Conservation (phyloP, 64 coral and sea anemone genomes). For the Porites australiensis region DNA sequence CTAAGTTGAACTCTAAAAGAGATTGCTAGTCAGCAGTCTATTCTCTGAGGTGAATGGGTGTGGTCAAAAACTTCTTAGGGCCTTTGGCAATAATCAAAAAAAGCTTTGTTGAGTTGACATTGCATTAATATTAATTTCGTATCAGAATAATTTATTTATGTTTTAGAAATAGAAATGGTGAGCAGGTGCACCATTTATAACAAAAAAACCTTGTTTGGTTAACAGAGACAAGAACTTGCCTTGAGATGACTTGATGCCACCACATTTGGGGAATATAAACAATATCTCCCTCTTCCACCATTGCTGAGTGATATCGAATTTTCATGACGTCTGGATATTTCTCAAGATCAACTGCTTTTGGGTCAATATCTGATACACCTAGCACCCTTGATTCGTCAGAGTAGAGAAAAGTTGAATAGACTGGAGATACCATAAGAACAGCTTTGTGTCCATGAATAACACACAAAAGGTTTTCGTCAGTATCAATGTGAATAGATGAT, state of each 20-base stretch:
- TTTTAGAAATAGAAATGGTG: too few species aligned
- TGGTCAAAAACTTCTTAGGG: too few species aligned
- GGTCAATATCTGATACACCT: conserved; percentile 91
- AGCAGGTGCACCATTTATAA: too few species aligned
- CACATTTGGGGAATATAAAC: conserved; percentile 98
- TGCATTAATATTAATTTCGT: too few species aligned
- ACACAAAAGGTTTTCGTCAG: conserved; percentile 94
- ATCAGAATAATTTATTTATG: too few species aligned
- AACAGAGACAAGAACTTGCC: conserved; percentile 1
- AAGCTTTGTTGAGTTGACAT: too few species aligned
- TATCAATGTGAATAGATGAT: conserved; percentile 95
- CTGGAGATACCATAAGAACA: conserved; percentile 84
- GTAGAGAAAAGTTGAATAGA: conserved; percentile 91
- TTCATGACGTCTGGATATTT: conserved; percentile 94
- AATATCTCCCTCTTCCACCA: conserved; percentile 89
- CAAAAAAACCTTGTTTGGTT: neutral
- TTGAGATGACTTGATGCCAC: conserved; percentile 97
- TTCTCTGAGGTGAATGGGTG: too few species aligned
- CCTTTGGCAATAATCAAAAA: too few species aligned
- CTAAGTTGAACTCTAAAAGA: too few species aligned
- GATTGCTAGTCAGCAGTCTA: too few species aligned
- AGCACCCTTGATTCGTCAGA: conserved; percentile 72
- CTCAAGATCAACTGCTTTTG: conserved; percentile 84
- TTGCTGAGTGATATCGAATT: conserved; percentile 79
- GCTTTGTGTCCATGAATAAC: conserved; percentile 93